Percentiles rank a stretch among this genome's conserved stretches.
These are phyloP conservation scores for Amorpha juglandis DNA, from an alignment of 2,888 invertebrate genomes.

Conservation along the genomic window DNA sequence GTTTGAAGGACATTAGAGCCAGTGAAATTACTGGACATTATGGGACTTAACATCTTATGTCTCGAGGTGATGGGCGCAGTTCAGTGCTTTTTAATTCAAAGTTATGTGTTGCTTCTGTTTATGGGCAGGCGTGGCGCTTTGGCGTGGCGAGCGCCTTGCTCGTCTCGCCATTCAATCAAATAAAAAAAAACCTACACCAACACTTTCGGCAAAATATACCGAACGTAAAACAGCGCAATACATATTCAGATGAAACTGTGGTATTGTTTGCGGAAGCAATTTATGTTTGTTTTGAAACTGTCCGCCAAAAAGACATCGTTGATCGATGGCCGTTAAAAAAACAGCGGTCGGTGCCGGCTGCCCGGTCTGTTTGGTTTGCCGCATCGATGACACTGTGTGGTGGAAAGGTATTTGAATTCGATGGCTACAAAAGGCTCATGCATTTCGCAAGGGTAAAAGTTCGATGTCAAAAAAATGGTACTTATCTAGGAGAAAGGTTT, in stretches of 20 bases:
- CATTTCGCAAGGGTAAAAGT: background rate
- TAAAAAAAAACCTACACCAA: too few species aligned
- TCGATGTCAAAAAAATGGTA: too few species aligned
- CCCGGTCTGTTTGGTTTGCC: background rate
- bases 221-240: background rate
- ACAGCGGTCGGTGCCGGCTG: conserved; percentile 28
- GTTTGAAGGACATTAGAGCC: too few species aligned
- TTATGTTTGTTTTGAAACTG: conserved; percentile 32
- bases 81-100: too few species aligned
- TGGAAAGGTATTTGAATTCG: background rate
- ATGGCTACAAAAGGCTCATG: background rate
- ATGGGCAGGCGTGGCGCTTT: too few species aligned
- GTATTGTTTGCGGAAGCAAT: conserved; percentile 28
- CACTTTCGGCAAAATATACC: background rate
- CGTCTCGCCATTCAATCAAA: too few species aligned
- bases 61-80: too few species aligned
- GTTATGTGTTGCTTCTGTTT: too few species aligned
- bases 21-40: too few species aligned
- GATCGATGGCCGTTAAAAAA: conserved; percentile 38
- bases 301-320: conserved; percentile 33
- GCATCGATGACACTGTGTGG: conserved; percentile 15
- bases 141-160: too few species aligned
- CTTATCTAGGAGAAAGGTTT: too few species aligned
- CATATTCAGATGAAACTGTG: background rate
- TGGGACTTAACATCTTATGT: too few species aligned